Evolutionary conservation across 35 echinoderm and acorn worm genomes (phyloP), one percentile per base, ranked within the genome.

Genomic region (Ptychodera flava): DNA sequence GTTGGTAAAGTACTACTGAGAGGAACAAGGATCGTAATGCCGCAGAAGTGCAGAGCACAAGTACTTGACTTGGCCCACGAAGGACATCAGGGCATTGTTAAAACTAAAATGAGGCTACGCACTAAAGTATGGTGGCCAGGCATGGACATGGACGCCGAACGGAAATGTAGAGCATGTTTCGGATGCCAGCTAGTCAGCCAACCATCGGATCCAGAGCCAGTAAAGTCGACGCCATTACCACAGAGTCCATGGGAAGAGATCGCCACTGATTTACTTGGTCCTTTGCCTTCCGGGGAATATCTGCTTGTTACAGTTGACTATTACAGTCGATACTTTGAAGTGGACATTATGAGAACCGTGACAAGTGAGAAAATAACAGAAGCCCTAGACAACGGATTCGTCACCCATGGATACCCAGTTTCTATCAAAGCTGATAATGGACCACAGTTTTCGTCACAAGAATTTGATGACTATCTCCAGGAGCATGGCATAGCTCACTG

Each of bases 51-150:
- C n/a, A n/a, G n/a, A n/a, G n/a, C n/a, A 31, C 79, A 82, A 80
- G 87, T 31, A 14, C 78, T 82, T 1, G 64, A 38, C 78, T 76
- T 82, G 16, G 35, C 79, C 79, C 79, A 82, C 53, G 79, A 82
- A 88, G 80, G 78, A 36, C 87, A 88, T 35, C 79, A 88, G 38
- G n/a, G 87, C 33, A 88, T 88, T 38, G 87, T 88, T 12, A 88
- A 88, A 38, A 84, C n/a, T 22, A 34, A 87, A 87, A 80, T 36
- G 53, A 77, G 16, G 22, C 86, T 0, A 81, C 35, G n/a, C n/a
- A n/a, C n/a, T n/a, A n/a, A n/a, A n/a, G n/a, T n/a, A n/a, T n/a
- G n/a, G n/a, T n/a, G n/a, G 33, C 1, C 12, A 0, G 1, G 35
- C 33, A 28, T 32, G 33, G 1, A 81, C 15, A 34, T 34, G 28